Evolutionary conservation across 1,140 invertebrate species (phyloP), one percentile per base, ranked within the genome.

Genomic region (Druon quercuslanigerum): DNA sequence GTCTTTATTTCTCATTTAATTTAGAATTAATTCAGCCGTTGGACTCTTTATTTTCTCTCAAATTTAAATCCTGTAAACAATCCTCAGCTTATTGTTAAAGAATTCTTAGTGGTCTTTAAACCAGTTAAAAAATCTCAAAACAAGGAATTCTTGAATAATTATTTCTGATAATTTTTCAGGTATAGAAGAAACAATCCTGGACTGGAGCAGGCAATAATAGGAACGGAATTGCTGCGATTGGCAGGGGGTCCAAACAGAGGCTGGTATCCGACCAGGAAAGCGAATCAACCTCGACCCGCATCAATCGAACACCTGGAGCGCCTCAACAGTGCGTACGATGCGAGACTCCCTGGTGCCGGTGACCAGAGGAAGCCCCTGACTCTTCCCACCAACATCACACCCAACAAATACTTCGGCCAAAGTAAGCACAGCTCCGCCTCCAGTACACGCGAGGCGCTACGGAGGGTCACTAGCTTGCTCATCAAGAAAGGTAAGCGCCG

Each of bases 241-340:
- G 93, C 94, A 3, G 96, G 96, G 1, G 95, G 95, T 0, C 96
- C 96, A 1, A 95, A 95, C 40, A 92, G 96, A 56, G 96, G 96
- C 76, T 97, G 96, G 96, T 97, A 97, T 87, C 96, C 96, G 0
- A 94, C 94, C 87, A 86, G 90, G 51, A 90, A 90, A 40, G 85
- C 85, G 19, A 91, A 89, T 75, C 91, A 92, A 54, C 91, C 92
- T 9, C 93, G 96, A 74, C 95, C 96, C 1, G 95, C 94, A 0
- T 96, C 95, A n/a, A 96, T 95, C 71, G 96, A 96, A 87, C 95
- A 96, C 86, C 92, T 97, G 72, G 96, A 97, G 86, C 92, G 95
- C 80, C 89, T 96, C 83, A 87, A 92, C 92, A 83, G 91, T 83
- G 87, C 88, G 86, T 93, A 92, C 78, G 92, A 92, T 50, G 91